Evolutionary conservation across 1,140 invertebrate genomes (phyloP).

Genomic region (Ceratosolen solmsi): DNA sequence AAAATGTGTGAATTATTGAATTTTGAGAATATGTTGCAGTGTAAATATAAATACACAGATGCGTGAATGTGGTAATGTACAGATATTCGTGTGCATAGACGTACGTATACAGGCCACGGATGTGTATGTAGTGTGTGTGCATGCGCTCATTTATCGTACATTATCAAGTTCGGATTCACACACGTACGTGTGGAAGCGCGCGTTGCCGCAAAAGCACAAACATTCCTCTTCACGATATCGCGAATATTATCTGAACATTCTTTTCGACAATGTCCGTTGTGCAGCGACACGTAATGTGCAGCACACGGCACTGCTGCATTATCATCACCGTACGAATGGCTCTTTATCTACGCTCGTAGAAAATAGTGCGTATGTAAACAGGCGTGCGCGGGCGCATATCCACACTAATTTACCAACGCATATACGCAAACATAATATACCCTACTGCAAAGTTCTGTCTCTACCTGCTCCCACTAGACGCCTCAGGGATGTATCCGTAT

Average conservation of each 20-base stretch:
- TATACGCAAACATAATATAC: background rate
- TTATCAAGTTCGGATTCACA: background rate
- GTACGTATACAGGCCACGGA: too few species aligned
- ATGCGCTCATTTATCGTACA: background rate
- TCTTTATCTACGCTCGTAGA: slow-evolving; percentile 16
- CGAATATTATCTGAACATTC: slow-evolving; percentile 22
- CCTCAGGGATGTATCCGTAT: background rate
- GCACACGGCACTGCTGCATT: background rate
- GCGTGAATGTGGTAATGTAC: too few species aligned
- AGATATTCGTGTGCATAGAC: too few species aligned
- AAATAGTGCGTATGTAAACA: background rate
- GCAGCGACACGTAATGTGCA: background rate
- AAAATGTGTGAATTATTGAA: too few species aligned
- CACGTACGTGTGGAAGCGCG: background rate
- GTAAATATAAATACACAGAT: too few species aligned
- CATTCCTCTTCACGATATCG: background rate
- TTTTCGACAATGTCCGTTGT: slow-evolving; percentile 6
- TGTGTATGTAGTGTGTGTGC: too few species aligned
- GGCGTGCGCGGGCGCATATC: background rate
- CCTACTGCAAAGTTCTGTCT: background rate
- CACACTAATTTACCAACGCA: too few species aligned
- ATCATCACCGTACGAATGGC: slow-evolving; percentile 11
- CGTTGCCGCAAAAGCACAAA: too few species aligned
- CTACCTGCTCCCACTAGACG: slow-evolving; percentile 5
- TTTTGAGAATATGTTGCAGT: too few species aligned